Base-by-base conservation (phyloP, 2,113 vertebrate species). In the Verasper variegatus region DNA sequence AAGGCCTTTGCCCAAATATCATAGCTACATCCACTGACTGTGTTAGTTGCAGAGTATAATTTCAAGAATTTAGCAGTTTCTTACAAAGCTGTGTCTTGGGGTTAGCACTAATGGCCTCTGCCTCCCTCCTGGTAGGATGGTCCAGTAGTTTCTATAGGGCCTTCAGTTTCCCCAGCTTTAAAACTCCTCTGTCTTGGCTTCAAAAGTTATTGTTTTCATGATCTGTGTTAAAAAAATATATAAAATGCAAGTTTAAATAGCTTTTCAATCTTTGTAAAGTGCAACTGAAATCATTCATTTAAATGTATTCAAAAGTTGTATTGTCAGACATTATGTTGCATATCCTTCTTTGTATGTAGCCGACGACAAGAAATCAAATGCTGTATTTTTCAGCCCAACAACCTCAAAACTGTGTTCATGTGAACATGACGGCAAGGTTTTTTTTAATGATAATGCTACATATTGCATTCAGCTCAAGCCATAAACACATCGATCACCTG, bases 401-500 rank as follows among this genome's bases (percentile, higher is more conserved):
- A 66, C 60, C 55, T 82, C 78, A 82, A n/a, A 70, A 79, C 69
- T 40, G 62, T 66, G 31, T 58, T 40, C 3, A 52, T 55, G 56
- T 45, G 49, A 69, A 58, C 47, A 31, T 21, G 68, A 27, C 14
- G 70, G 20, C 20, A 37, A 51, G 24, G 23, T 74, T 84, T 59
- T 59, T 57, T 64, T 61, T 59, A 42, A 47, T 17, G 23, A 40
- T 61, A 63, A 55, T 68, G 66, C 65, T 89, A 21, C 62, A 6
- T 55, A 45, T 84, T 35, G n/a, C 37, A 79, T 74, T 51, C 23
- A 74, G 73, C 54, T 56, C 27, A 72, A 84, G 84, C 86, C 84
- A 91, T 87, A 83, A 24, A 68, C 20, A 15, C 65, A 64, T 82
- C 2, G 23, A 7, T 61, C 65, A 62, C 21, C 58, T 37, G 73